Percentiles rank a stretch among this genome's conserved stretches.
Evolutionary conservation across 2,888 invertebrate species (phyloP).

Genomic region (Tyria jacobaeae): DNA sequence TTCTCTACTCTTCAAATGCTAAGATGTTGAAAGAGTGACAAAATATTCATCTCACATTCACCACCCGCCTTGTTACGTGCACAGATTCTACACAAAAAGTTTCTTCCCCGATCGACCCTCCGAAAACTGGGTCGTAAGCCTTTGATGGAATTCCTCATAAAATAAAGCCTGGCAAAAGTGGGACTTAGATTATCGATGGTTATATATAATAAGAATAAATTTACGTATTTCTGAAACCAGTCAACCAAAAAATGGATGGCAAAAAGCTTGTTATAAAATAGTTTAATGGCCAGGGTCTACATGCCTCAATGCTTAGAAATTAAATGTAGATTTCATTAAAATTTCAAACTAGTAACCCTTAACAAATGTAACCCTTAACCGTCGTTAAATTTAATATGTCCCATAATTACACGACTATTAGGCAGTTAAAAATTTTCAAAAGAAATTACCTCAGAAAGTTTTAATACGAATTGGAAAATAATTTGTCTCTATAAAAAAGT

Average conservation of each 20-base stretch:
- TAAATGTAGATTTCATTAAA: slow-evolving; percentile 27
- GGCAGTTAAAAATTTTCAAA: slow-evolving; percentile 38
- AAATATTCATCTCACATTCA: slow-evolving; percentile 63
- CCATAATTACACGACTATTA: slow-evolving; percentile 42
- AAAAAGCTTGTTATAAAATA: slow-evolving; percentile 27
- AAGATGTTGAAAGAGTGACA: slow-evolving; percentile 41
- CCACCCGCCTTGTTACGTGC: slow-evolving; percentile 55
- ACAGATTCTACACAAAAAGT: slow-evolving; percentile 61
- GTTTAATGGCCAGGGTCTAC: slow-evolving; percentile 21
- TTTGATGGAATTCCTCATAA: slow-evolving; percentile 60
- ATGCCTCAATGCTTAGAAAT: neutral
- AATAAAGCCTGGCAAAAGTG: slow-evolving; percentile 49
- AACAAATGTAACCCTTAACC: slow-evolving; percentile 19
- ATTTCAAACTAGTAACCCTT: slow-evolving; percentile 23
- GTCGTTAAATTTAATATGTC: slow-evolving; percentile 38
- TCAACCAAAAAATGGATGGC: slow-evolving; percentile 23
- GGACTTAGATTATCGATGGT: slow-evolving; percentile 39
- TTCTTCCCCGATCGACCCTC: slow-evolving; percentile 54
- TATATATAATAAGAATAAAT: slow-evolving; percentile 44
- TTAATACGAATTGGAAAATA: slow-evolving; percentile 26
- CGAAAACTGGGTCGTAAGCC: slow-evolving; percentile 57
- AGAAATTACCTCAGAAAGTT: slow-evolving; percentile 33
- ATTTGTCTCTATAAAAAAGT: slow-evolving; percentile 32
- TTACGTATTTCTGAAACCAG: slow-evolving; percentile 22
- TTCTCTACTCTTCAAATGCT: slow-evolving; percentile 22